Evolutionary conservation across 2,797 vertebrate genomes (phyloP).

Genomic region (Phataginus tetradactyla): DNA sequence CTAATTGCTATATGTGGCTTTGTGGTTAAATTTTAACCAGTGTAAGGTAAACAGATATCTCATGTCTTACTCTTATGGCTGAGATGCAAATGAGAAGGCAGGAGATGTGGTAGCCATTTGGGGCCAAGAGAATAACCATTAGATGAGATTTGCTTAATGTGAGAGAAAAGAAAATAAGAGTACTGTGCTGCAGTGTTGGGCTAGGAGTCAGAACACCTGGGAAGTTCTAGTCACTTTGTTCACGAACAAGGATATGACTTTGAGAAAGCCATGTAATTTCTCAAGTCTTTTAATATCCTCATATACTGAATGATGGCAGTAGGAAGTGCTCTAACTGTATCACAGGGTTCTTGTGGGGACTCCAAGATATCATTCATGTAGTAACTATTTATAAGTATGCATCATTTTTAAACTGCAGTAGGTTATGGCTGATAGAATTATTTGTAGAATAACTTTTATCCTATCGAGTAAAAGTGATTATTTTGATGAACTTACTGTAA

Average conservation of each 20-base stretch:
- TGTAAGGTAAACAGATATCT: not conserved
- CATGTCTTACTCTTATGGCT: constrained; percentile 27
- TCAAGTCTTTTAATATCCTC: not conserved
- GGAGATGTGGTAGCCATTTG: not conserved
- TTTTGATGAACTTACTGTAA: not conserved
- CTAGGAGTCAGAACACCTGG: not conserved
- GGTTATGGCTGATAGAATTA: not conserved
- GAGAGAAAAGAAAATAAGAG: not conserved
- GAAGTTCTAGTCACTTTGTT: not conserved
- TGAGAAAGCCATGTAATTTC: not conserved
- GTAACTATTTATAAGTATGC: constrained; percentile 35
- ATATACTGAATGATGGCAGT: not conserved
- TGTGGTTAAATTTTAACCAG: not conserved
- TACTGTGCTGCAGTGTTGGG: not conserved
- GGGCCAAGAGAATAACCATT: not conserved
- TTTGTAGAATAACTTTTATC: constrained; percentile 22
- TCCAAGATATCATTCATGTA: not conserved
- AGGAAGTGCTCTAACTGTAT: not conserved
- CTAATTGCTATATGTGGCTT: not conserved
- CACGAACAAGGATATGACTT: not conserved
- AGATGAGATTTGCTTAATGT: not conserved
- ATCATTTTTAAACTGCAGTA: not conserved
- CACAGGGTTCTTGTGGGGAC: not conserved
- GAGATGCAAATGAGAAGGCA: not conserved
- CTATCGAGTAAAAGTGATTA: not conserved